These are phyloP conservation scores for Ceratitis capitata DNA, from an alignment of 1,140 invertebrate genomes.

Conservation along the genomic window DNA sequence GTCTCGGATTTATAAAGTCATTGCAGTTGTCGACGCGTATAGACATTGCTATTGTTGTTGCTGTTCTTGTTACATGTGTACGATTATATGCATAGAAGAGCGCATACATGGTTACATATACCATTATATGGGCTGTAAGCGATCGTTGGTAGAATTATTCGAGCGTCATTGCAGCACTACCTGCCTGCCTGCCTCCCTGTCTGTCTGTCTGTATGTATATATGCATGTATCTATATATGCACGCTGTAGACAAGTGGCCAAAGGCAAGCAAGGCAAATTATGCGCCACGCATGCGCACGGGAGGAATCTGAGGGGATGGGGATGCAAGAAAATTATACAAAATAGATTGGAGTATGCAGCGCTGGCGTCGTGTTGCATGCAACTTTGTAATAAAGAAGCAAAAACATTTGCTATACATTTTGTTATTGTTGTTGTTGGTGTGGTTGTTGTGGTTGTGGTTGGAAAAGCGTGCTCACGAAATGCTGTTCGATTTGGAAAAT, in stretches of 20 bases:
- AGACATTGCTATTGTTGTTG: background rate
- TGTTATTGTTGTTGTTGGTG: background rate
- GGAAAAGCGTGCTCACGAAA: background rate
- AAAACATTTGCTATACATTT: background rate
- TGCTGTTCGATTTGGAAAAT: constrained; percentile 43
- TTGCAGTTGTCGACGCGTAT: constrained; percentile 26
- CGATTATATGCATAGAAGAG: background rate
- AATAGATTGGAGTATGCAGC: background rate
- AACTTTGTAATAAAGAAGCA: background rate
- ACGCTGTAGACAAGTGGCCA: background rate
- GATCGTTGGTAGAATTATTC: background rate
- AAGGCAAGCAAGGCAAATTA: background rate
- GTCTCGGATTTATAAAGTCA: constrained; percentile 4
- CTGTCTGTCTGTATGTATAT: no score
- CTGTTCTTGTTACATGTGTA: background rate
- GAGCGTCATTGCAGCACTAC: background rate
- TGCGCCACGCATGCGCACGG: constrained; percentile 32
- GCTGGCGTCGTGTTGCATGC: background rate
- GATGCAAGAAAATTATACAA: background rate
- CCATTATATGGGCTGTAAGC: background rate
- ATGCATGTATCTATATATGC: background rate
- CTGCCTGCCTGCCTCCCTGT: no score
- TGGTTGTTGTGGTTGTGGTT: no score
- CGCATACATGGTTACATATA: background rate
- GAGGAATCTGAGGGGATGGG: no score